Evolutionary conservation across 2,797 vertebrate species (phyloP).

Genomic region (Bucorvus abyssinicus): DNA sequence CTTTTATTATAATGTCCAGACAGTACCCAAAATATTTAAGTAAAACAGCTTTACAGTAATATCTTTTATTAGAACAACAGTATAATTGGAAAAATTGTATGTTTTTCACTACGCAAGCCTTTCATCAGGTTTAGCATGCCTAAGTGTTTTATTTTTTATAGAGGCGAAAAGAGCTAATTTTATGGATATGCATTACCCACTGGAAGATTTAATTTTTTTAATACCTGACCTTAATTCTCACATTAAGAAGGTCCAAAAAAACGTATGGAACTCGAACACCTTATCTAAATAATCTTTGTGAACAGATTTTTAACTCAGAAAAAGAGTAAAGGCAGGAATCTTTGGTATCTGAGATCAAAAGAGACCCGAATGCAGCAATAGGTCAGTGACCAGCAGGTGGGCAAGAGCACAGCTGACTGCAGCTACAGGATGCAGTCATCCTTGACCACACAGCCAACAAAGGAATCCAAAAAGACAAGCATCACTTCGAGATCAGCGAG

Average conservation of each 20-base stretch:
- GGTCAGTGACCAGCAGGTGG: constrained; percentile 56
- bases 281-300: neutral
- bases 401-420: constrained; percentile 23
- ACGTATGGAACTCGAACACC: neutral
- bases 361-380: neutral
- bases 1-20: neutral
- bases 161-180: neutral
- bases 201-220: neutral
- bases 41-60: neutral
- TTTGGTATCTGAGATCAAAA: constrained; percentile 39
- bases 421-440: neutral
- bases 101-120: neutral
- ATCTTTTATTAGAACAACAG: neutral
- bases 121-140: neutral
- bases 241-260: neutral
- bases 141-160: neutral
- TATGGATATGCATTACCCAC: neutral
- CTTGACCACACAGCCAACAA: neutral
- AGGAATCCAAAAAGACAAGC: neutral
- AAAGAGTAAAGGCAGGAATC: constrained; percentile 27
- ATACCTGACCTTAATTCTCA: neutral
- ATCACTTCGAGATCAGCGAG: neutral
- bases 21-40: neutral
- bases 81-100: neutral
- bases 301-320: neutral